Evolutionary conservation across 2,113 vertebrate genomes (phyloP).

Genomic region (Candoia aspera): DNA sequence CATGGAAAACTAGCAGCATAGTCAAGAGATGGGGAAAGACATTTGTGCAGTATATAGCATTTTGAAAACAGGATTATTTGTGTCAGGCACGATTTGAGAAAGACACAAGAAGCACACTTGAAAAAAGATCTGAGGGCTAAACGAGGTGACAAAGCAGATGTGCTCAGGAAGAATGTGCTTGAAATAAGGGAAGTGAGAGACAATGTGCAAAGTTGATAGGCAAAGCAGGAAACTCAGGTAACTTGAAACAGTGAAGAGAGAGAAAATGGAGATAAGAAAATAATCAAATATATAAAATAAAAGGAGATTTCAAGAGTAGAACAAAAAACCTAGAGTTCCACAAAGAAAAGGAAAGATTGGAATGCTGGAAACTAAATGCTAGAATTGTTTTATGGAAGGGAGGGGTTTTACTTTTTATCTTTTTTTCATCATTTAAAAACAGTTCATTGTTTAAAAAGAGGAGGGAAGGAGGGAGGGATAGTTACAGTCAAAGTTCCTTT

Average conservation of each 20-base stretch:
- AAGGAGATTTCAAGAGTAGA: background rate
- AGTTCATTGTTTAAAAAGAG: background rate
- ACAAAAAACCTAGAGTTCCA: background rate
- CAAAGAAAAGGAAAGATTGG: background rate
- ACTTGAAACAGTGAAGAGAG: background rate
- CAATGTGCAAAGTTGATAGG: conserved; percentile 6
- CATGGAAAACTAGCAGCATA: background rate
- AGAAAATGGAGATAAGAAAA: background rate
- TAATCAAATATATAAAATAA: background rate
- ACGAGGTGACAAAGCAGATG: background rate
- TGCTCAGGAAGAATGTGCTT: background rate
- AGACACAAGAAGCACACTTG: background rate
- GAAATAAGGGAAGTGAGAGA: conserved; percentile 7
- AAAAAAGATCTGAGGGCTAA: background rate
- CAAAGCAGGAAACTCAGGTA: background rate
- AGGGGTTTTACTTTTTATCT: too few relatives aligned
- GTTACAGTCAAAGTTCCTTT: background rate
- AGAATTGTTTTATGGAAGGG: background rate
- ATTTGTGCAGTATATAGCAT: background rate
- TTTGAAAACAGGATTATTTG: background rate
- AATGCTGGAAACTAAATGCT: background rate
- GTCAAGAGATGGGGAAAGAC: background rate
- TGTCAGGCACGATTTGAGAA: background rate
- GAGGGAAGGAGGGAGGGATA: background rate
- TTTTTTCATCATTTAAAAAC: background rate